These are phyloP conservation scores for Eristalis arbustorum DNA, from an alignment of 2,888 invertebrate genomes.

Conservation along the genomic window DNA sequence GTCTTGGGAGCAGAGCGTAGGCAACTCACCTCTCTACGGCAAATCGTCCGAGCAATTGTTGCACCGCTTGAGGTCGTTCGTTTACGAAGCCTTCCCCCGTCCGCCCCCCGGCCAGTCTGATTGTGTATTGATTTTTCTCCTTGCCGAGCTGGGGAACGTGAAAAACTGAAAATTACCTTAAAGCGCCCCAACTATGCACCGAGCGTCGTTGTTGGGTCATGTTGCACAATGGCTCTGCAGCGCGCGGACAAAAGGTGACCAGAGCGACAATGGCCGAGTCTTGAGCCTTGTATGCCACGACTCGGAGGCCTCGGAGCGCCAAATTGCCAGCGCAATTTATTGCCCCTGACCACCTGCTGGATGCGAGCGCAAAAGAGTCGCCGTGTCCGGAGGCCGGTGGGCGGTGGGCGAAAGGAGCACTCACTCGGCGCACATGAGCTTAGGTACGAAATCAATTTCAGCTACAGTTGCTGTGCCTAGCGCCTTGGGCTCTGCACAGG, in stretches of 20 bases:
- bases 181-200: conserved; percentile 31
- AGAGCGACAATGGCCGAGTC: conserved; percentile 23
- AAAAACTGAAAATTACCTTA: conserved; percentile 28
- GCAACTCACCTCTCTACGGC: conserved; percentile 19
- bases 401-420: neutral
- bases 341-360: conserved; percentile 58
- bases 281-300: neutral
- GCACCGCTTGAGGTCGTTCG: conserved; percentile 54
- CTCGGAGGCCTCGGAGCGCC: conserved; percentile 23
- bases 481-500: conserved; percentile 10
- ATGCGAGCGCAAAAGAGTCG: neutral
- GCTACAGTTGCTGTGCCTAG: conserved; percentile 16
- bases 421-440: neutral
- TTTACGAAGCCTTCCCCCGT: neutral
- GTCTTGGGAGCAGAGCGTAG: conserved; percentile 13
- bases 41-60: conserved; percentile 52
- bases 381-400: neutral
- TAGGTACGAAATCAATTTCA: conserved; percentile 19
- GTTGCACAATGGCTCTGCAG: conserved; percentile 39
- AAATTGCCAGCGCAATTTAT: conserved; percentile 54
- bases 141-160: conserved; percentile 9
- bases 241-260: conserved; percentile 15
- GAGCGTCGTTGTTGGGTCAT: conserved; percentile 18
- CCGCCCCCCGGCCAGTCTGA: neutral
- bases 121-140: neutral